These are phyloP conservation scores for Crocodylus rhombifer DNA, from an alignment of 2,797 vertebrate species.

Conservation along the genomic window DNA sequence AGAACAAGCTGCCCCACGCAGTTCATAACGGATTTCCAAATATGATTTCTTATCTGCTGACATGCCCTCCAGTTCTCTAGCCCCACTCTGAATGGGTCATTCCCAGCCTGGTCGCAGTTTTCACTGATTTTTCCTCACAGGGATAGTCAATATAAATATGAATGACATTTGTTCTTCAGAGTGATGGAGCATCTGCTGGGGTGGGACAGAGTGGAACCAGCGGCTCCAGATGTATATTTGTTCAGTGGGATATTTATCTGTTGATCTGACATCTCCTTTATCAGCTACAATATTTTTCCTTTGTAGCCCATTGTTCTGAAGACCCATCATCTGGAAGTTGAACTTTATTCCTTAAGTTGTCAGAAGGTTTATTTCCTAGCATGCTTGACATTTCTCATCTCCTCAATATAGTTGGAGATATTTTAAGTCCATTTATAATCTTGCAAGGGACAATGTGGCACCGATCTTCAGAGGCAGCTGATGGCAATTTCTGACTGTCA, in stretches of 20 bases:
- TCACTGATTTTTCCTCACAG: too few species aligned
- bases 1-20: too few species aligned
- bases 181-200: neutral
- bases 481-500: neutral
- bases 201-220: neutral
- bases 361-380: neutral
- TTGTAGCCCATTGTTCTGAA: neutral
- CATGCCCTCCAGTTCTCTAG: neutral
- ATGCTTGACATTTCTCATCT: conserved; percentile 12
- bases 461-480: neutral
- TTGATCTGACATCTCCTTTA: conserved; percentile 32
- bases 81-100: neutral
- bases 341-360: conserved; percentile 30
- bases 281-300: neutral
- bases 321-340: neutral
- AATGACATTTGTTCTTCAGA: neutral
- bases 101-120: too few species aligned
- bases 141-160: neutral
- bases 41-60: too few species aligned
- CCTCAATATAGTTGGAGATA: neutral
- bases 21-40: too few species aligned
- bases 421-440: conserved; percentile 1
- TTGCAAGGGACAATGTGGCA: neutral
- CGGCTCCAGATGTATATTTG: neutral
- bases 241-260: neutral